phyloP scores from a whole-genome alignment of 2,797 vertebrate genomes.

The Podargus strigoides region DNA sequence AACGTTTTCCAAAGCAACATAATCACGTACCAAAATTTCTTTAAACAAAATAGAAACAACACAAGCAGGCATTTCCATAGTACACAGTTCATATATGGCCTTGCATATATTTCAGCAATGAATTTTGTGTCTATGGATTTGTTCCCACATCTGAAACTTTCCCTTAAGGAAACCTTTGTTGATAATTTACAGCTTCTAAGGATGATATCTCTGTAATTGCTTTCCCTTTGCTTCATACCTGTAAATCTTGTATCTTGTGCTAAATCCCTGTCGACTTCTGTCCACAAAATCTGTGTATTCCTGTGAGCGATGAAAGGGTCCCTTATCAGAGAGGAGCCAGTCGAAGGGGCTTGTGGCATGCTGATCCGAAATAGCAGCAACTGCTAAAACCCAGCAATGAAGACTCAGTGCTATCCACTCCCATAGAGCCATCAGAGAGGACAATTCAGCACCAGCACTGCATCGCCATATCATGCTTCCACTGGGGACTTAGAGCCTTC shows the following conservation, averaged over 20 bases:
- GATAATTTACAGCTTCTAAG: background rate
- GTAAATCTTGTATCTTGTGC: conserved; percentile 98
- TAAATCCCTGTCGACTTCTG: conserved; percentile 95
- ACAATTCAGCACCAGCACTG: conserved; percentile 85
- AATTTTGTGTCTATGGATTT: background rate
- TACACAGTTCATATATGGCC: background rate
- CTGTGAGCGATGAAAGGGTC: conserved; percentile 95
- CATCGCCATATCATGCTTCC: conserved; percentile 87
- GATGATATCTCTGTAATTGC: background rate
- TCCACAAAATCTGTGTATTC: conserved; percentile 98
- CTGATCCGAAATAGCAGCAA: conserved; percentile 86
- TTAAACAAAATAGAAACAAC: conserved; percentile 12
- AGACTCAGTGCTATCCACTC: conserved; percentile 93
- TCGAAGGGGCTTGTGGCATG: conserved; percentile 91
- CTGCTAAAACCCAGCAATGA: conserved; percentile 84
- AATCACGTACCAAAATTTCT: background rate
- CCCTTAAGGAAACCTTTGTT: conserved; percentile 16
- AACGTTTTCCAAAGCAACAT: background rate
- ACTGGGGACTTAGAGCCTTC: conserved; percentile 84
- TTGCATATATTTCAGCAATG: background rate
- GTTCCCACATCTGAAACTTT: conserved; percentile 24
- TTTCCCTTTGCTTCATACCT: conserved; percentile 81
- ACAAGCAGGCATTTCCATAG: background rate
- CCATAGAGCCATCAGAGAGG: conserved; percentile 99
- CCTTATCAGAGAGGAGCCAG: conserved; percentile 98